Evolutionary conservation across 2,888 invertebrate genomes (phyloP).

Genomic region (Corythucha ciliata): DNA sequence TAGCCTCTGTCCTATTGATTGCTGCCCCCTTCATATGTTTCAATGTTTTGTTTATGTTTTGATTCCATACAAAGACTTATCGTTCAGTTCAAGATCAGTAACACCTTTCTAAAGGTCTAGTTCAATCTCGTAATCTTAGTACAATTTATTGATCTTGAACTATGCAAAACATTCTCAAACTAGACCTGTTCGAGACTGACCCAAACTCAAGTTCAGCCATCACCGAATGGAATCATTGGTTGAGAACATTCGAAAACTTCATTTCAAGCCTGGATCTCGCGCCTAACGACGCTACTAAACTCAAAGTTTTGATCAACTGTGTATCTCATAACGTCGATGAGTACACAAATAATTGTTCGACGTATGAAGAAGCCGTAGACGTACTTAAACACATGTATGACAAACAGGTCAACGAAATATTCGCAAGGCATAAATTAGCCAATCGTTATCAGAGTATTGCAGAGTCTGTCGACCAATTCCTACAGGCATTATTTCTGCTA

Average conservation of each 20-base stretch:
- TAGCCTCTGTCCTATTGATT: no score
- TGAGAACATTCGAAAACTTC: neutral
- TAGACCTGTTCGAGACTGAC: neutral
- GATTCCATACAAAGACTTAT: no score
- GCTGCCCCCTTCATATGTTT: no score
- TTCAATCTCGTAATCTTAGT: no score
- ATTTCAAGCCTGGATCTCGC: neutral
- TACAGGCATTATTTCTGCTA: neutral
- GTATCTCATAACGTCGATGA: neutral
- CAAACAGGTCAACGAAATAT: constrained; percentile 8
- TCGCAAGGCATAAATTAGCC: neutral
- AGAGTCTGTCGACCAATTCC: constrained; percentile 9
- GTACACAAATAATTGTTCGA: constrained; percentile 3
- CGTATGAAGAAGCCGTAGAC: neutral
- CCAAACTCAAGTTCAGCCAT: neutral
- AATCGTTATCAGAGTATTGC: neutral
- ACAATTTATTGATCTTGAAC: no score
- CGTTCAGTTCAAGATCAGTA: no score
- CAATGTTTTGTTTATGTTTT: no score
- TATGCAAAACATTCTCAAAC: no score
- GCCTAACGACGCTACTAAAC: no score
- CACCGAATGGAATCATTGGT: neutral
- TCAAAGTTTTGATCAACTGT: neutral
- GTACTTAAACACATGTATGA: neutral
- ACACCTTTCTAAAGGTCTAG: no score